Evolutionary conservation across 2,797 vertebrate genomes (phyloP).

Genomic region (Liparis tanakae): DNA sequence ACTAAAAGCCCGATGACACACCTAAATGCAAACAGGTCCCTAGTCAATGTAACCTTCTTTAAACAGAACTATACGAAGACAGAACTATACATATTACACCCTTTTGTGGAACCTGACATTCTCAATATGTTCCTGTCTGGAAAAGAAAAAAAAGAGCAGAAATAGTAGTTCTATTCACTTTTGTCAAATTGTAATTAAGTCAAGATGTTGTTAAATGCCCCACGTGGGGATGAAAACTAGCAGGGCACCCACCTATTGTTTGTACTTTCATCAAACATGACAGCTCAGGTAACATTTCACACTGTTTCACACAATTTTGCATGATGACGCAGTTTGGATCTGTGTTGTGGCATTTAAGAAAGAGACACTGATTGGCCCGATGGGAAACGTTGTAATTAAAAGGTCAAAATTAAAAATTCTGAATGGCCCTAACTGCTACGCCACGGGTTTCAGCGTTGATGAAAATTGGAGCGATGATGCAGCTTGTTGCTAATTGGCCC

Average conservation of each 20-base stretch:
- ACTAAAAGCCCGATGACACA: neutral
- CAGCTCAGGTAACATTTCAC: constrained; percentile 36
- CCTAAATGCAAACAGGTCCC: neutral
- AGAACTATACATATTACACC: neutral
- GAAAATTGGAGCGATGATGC: constrained; percentile 64
- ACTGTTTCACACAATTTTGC: constrained; percentile 27
- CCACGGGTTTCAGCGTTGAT: constrained; percentile 58
- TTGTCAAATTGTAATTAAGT: neutral
- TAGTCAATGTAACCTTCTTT: neutral
- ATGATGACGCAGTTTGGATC: constrained; percentile 25
- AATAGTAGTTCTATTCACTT: constrained; percentile 4
- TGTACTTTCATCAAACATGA: constrained; percentile 16
- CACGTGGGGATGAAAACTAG: neutral
- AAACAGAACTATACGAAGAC: neutral
- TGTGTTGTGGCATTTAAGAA: constrained; percentile 56
- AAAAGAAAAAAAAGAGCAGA: neutral
- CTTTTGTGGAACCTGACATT: neutral
- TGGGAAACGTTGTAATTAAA: constrained; percentile 65
- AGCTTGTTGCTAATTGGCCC: constrained; percentile 58
- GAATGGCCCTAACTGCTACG: constrained; percentile 54
- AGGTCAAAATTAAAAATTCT: constrained; percentile 64
- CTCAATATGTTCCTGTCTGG: neutral
- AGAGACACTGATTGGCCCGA: constrained; percentile 62
- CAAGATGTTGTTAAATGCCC: neutral
- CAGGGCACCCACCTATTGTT: neutral